Evolutionary conservation across 2,797 vertebrate genomes (phyloP).

Genomic region (Catharus ustulatus): DNA sequence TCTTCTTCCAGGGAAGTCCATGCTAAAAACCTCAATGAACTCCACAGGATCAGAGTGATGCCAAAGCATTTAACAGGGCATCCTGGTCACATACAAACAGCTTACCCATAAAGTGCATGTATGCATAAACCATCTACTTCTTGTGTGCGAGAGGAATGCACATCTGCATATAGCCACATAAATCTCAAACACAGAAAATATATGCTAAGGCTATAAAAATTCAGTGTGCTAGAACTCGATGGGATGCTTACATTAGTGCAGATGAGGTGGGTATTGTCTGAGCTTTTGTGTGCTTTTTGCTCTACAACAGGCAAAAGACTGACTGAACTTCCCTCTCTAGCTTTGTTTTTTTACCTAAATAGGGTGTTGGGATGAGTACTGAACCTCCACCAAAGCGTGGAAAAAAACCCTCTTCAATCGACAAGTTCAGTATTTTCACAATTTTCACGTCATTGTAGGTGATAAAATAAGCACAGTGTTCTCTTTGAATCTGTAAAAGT

Average conservation of each 20-base stretch:
- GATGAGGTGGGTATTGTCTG: background rate
- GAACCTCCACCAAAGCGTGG: background rate
- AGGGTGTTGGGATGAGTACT: background rate
- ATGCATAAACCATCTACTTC: background rate
- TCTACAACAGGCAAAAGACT: background rate
- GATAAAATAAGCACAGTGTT: conserved; percentile 45
- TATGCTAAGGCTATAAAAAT: conserved; percentile 6
- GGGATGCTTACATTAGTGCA: background rate
- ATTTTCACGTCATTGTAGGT: conserved; percentile 24
- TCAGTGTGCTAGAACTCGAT: background rate
- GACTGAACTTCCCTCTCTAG: background rate
- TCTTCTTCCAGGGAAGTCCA: background rate
- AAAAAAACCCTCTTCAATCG: background rate
- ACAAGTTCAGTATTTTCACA: conserved; percentile 51
- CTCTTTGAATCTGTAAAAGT: conserved; percentile 29
- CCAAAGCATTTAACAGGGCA: background rate
- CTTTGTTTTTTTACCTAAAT: background rate
- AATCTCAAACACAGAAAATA: conserved; percentile 14
- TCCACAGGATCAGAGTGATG: background rate
- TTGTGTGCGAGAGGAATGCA: background rate
- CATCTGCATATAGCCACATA: conserved; percentile 11
- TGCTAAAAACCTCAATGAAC: background rate
- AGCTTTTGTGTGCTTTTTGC: conserved; percentile 19
- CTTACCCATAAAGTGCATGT: background rate
- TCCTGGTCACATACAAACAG: background rate